Conservation (phyloP, 2,113 vertebrate species). For the Eudyptes chrysolophus region DNA sequence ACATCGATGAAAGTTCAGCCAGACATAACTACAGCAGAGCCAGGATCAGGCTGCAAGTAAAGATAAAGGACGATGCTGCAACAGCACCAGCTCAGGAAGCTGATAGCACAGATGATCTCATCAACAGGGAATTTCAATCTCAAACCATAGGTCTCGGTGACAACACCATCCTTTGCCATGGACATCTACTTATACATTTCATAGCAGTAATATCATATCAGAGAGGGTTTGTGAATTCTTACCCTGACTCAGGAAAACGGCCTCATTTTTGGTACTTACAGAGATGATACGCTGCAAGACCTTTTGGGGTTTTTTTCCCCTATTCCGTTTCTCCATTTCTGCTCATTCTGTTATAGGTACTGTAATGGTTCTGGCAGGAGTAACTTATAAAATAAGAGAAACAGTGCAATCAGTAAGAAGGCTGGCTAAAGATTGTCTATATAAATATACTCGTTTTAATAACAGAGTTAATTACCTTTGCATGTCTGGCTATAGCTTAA, state of each 20-base stretch:
- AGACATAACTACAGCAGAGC: background rate
- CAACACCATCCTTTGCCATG: background rate
- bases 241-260: background rate
- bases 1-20: background rate
- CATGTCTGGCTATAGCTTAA: background rate
- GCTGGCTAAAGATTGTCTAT: background rate
- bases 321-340: background rate
- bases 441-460: background rate
- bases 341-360: background rate
- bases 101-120: background rate
- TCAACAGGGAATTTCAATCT: background rate
- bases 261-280: background rate
- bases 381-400: background rate
- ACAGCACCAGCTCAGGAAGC: background rate
- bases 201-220: background rate
- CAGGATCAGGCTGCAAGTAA: background rate
- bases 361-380: conserved; percentile 8
- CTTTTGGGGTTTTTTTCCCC: background rate
- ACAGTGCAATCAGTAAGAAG: background rate
- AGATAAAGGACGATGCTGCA: background rate
- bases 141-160: background rate
- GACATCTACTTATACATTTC: background rate
- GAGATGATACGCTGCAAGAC: background rate
- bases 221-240: background rate
- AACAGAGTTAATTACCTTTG: conserved; percentile 29